Evolutionary conservation across 2,888 invertebrate genomes (phyloP).

Genomic region (Amiota minor): DNA sequence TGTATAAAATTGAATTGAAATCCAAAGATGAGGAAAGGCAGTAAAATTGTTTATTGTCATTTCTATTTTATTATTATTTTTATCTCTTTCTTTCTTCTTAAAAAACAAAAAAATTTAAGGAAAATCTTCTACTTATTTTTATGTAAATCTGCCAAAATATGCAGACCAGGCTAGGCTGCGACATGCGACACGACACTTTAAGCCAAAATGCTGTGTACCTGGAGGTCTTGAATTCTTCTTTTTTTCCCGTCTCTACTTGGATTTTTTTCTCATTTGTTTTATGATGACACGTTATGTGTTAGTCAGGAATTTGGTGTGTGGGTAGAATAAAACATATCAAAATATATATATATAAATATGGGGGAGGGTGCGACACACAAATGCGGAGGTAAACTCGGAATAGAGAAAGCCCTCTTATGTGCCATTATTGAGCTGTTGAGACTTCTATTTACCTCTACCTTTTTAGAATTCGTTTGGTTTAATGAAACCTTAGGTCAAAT

Average conservation of each 20-base stretch:
- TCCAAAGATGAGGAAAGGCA: background rate
- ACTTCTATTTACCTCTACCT: too few species aligned
- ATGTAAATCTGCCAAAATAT: conserved; percentile 20
- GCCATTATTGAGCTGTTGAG: too few species aligned
- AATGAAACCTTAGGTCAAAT: too few species aligned
- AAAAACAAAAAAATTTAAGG: background rate
- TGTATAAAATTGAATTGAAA: background rate
- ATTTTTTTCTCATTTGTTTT: conserved; percentile 8
- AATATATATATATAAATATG: too few species aligned
- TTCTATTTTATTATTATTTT: conserved; percentile 16
- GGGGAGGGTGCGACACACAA: too few species aligned
- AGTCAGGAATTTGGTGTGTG: conserved; percentile 8
- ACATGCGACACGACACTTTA: background rate
- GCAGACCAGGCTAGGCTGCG: background rate
- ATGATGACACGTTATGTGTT: conserved; percentile 9
- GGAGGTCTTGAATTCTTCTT: background rate
- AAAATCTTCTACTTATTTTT: background rate
- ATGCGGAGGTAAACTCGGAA: too few species aligned
- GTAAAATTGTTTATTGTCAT: conserved; percentile 15
- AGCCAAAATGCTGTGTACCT: conserved; percentile 1
- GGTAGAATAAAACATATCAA: too few species aligned
- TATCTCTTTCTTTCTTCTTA: background rate
- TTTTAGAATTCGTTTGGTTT: too few species aligned
- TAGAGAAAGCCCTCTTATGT: too few species aligned
- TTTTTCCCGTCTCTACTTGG: background rate